These are phyloP conservation scores for Schmidtea mediterranea DNA, from an alignment of 1,140 invertebrate species.

Conservation along the genomic window DNA sequence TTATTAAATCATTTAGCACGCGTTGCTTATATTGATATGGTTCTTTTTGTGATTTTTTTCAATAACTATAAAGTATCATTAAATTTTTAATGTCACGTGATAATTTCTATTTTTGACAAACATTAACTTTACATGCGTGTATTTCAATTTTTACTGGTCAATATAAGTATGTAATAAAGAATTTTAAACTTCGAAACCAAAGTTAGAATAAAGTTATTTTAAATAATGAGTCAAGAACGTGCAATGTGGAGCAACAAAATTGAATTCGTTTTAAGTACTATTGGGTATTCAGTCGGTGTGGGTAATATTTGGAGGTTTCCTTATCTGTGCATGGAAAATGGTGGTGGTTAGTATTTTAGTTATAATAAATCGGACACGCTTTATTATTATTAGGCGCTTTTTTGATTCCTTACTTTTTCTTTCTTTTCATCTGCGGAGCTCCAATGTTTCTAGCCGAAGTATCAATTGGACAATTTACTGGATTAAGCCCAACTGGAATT, in stretches of 20 bases:
- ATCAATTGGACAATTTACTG: conserved; percentile 40
- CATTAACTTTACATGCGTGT: no score
- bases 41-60: no score
- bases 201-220: no score
- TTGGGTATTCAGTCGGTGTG: conserved; percentile 15
- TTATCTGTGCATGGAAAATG: conserved; percentile 12
- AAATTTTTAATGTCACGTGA: neutral
- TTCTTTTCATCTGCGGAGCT: conserved; percentile 37
- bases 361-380: no score
- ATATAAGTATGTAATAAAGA: no score
- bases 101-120: no score
- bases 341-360: conserved; percentile 13
- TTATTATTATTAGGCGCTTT: conserved; percentile 40
- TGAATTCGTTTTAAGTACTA: conserved; percentile 14
- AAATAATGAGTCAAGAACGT: no score
- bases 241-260: conserved; percentile 12
- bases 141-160: no score
- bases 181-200: no score
- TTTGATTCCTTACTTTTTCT: conserved; percentile 39
- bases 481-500: conserved; percentile 15
- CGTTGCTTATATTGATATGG: no score
- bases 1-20: no score
- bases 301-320: conserved; percentile 15
- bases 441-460: conserved; percentile 48
- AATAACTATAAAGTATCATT: no score